Evolutionary conservation across 35 echinoderm and acorn worm species (phyloP).

Genomic region (Chiridota heheva): DNA sequence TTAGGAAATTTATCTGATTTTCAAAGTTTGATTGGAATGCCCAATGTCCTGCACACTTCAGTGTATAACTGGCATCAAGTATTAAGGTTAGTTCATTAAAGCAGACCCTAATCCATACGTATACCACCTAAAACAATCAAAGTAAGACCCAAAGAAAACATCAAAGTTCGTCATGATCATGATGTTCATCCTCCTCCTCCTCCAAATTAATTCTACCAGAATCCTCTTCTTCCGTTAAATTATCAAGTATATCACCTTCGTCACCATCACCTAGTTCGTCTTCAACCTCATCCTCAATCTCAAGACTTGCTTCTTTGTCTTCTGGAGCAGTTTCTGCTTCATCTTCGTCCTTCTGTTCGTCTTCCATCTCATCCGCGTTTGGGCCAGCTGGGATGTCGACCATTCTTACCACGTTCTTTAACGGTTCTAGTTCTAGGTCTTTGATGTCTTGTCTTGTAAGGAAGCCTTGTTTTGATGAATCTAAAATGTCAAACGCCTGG

Average conservation of each 20-base stretch:
- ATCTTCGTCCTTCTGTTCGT: neutral
- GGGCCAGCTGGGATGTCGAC: slow-evolving; percentile 71
- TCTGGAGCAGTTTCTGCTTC: neutral
- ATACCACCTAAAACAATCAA: too few species aligned
- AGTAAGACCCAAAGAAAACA: too few species aligned
- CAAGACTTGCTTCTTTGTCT: neutral
- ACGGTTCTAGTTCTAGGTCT: slow-evolving; percentile 54
- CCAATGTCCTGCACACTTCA: too few species aligned
- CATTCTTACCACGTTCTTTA: slow-evolving; percentile 72
- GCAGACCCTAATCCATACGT: too few species aligned
- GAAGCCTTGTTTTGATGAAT: slow-evolving; percentile 44
- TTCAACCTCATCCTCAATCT: neutral
- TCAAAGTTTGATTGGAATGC: too few species aligned
- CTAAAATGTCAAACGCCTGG: slow-evolving; percentile 52
- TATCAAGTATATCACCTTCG: neutral
- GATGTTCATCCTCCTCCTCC: slow-evolving; percentile 19
- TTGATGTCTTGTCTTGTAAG: slow-evolving; percentile 66
- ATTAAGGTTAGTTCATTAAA: too few species aligned
- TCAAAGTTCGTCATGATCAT: slow-evolving; percentile 52
- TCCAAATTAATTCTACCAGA: neutral
- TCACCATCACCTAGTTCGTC: neutral
- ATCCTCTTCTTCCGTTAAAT: neutral
- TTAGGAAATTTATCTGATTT: too few species aligned
- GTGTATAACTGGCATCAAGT: too few species aligned
- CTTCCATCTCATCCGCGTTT: slow-evolving; percentile 12